Base-by-base conservation (phyloP, 2,888 invertebrate species). In the Perdita meconis region DNA sequence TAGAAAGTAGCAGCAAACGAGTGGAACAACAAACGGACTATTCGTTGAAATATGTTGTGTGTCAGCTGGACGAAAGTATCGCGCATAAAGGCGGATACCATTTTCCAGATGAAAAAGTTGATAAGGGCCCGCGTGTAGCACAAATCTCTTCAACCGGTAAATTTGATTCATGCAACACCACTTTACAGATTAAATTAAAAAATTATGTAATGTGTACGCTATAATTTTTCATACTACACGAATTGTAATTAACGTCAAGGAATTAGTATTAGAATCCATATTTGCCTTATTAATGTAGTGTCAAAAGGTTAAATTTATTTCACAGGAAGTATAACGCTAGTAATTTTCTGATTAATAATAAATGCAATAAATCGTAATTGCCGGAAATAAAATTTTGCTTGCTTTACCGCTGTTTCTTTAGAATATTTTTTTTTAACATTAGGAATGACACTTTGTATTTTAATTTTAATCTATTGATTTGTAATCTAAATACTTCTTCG, bases 71-170 rank as follows among this genome's bases (percentile, higher is more conserved):
- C 13, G 51, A 26, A 51, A 30, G n/a, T 1, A 51, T 51, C 26
- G 51, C 13, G 8, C 12, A 12, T 47, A 2, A 22, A 30, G 30
- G 47, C 44, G 19, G 19, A 44, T 42, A 47, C 13, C 12, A 30
- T 60, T 34, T 47, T n/a, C 51, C 47, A 60, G 60, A 47, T 60
- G 47, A 34, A 47, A 10, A 47, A 60, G 42, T 8, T 4, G 60
- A 60, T 47, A 60, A 1, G 44, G 13, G 22, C 1, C n/a, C 6
- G 12, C n/a, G 47, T 19, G 22, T 47, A 60, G 40, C 26, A 16
- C 42, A n/a, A 10, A 16, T 26, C 40, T 12, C 16, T 12, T 12
- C n/a, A 42, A n/a, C 10, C 30, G 26, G 10, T 5, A 2, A 40
- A 2, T 26, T 40, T 26, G 40, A 42, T 16, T 24, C 16, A 59